Conservation (phyloP, 2,888 invertebrate species). For the Phrixothrix hirtus region DNA sequence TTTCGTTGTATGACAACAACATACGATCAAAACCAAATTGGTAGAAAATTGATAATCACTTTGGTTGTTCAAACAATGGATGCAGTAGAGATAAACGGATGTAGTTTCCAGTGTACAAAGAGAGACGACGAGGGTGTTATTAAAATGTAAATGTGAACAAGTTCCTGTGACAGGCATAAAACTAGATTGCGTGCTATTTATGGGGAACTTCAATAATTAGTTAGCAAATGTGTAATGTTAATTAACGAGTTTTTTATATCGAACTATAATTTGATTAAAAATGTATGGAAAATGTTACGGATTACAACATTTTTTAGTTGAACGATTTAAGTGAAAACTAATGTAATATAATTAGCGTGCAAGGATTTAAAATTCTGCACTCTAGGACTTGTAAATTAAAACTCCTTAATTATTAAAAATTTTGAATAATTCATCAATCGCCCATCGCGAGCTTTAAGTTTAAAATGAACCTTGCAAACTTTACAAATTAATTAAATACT, state of each 20-base stretch:
- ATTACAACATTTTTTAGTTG: too few species aligned
- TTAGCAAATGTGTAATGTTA: conserved; percentile 51
- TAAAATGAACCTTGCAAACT: conserved; percentile 4
- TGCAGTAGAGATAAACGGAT: conserved; percentile 39
- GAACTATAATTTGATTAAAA: conserved; percentile 9
- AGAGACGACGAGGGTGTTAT: conserved; percentile 51
- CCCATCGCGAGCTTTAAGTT: background rate
- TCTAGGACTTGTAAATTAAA: background rate
- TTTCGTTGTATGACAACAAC: conserved; percentile 46
- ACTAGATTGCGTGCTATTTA: conserved; percentile 47
- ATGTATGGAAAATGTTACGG: too few species aligned
- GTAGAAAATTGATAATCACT: conserved; percentile 59
- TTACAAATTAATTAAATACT: too few species aligned
- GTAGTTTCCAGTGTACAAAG: conserved; percentile 32
- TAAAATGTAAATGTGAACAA: conserved; percentile 57
- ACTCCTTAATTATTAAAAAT: background rate
- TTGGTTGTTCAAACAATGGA: conserved; percentile 45
- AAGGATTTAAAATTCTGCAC: too few species aligned
- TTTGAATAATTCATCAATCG: conserved; percentile 2
- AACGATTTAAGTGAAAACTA: too few species aligned
- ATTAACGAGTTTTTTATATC: conserved; percentile 46
- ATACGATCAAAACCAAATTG: conserved; percentile 58
- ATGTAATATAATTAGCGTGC: too few species aligned
- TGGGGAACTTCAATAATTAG: conserved; percentile 48
- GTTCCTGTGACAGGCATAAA: conserved; percentile 54